These are phyloP conservation scores for Drosophila sproati DNA, from an alignment of 1,140 invertebrate genomes.

Conservation along the genomic window DNA sequence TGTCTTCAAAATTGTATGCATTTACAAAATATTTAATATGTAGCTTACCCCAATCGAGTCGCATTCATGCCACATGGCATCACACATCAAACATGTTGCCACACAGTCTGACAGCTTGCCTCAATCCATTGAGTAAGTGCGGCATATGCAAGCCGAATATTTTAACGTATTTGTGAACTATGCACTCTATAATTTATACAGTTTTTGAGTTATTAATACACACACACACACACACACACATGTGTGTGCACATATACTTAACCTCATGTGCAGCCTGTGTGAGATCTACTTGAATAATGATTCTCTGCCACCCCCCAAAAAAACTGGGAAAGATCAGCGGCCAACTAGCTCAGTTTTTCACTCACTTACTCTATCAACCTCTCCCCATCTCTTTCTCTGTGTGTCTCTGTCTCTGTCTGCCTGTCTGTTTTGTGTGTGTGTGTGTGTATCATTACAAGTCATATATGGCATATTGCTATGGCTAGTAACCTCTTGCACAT, in stretches of 20 bases:
- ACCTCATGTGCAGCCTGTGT: constrained; percentile 53
- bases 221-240: not conserved
- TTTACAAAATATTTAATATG: no score
- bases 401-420: not conserved
- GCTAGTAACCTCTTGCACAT: constrained; percentile 82
- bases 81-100: constrained; percentile 14
- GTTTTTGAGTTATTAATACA: constrained; percentile 66
- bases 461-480: constrained; percentile 58
- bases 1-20: no score
- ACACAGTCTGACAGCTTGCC: constrained; percentile 47
- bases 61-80: constrained; percentile 23
- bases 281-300: constrained; percentile 38
- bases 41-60: no score
- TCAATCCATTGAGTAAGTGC: constrained; percentile 36
- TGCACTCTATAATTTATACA: constrained; percentile 60
- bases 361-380: not conserved
- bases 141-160: constrained; percentile 23
- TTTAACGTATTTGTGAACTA: constrained; percentile 61
- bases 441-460: constrained; percentile 70
- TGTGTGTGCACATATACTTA: constrained; percentile 44
- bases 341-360: not conserved
- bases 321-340: constrained; percentile 10
- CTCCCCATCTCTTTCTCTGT: not conserved
- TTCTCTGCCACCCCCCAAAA: constrained; percentile 52
- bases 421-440: constrained; percentile 7